Evolutionary conservation across 2,113 vertebrate species (phyloP).

Genomic region (Epinephelus cyanopodus): DNA sequence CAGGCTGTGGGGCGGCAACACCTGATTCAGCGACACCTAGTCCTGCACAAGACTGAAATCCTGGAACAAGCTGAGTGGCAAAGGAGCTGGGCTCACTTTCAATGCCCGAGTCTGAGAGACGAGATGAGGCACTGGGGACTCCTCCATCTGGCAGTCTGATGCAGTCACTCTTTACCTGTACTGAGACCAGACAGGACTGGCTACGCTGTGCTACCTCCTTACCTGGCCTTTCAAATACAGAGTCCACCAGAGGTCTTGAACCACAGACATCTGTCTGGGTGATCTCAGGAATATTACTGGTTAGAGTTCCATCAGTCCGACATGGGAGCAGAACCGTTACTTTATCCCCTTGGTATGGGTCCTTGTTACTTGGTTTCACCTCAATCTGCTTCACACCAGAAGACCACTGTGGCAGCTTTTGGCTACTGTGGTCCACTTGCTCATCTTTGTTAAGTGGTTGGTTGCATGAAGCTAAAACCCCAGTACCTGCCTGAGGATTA

Average conservation of each 20-base stretch:
- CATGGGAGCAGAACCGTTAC: constrained; percentile 84
- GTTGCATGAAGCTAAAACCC: constrained; percentile 75
- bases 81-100: constrained; percentile 97
- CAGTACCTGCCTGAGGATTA: constrained; percentile 87
- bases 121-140: constrained; percentile 88
- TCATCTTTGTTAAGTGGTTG: constrained; percentile 72
- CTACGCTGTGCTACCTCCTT: constrained; percentile 37
- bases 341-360: constrained; percentile 87
- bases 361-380: constrained; percentile 84
- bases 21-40: constrained; percentile 76
- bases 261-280: constrained; percentile 65
- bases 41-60: constrained; percentile 79
- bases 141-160: constrained; percentile 86
- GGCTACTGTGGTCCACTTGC: constrained; percentile 67
- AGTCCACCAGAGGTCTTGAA: constrained; percentile 57
- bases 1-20: constrained; percentile 78
- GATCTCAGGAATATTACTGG: constrained; percentile 65
- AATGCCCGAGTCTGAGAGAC: constrained; percentile 96
- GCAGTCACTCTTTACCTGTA: constrained; percentile 84
- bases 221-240: constrained; percentile 58
- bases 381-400: constrained; percentile 77
- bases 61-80: constrained; percentile 87
- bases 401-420: constrained; percentile 61
- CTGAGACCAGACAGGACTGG: constrained; percentile 47
- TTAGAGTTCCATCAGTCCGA: constrained; percentile 74